Conservation (phyloP, 2,888 invertebrate species). For the Acrobeloides nanus region DNA sequence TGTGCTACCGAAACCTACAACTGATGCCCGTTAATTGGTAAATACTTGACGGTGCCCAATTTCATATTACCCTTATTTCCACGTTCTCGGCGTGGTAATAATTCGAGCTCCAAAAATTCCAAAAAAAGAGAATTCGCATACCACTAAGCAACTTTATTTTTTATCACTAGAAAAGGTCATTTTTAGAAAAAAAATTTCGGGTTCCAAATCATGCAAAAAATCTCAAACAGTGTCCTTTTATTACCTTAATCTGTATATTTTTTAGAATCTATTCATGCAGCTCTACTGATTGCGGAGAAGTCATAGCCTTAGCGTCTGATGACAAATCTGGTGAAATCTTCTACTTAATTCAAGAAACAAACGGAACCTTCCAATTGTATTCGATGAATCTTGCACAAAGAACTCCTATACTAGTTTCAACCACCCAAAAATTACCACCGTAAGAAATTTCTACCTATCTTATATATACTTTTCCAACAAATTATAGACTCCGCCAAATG, state of each 20-base stretch:
- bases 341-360: conserved; percentile 19
- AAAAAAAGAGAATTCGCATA: too few species aligned
- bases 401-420: conserved; percentile 13
- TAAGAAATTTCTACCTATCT: conserved; percentile 1
- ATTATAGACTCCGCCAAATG: conserved; percentile 37
- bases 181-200: too few species aligned
- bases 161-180: too few species aligned
- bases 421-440: conserved; percentile 6
- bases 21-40: too few species aligned
- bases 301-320: conserved; percentile 38
- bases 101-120: too few species aligned
- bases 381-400: conserved; percentile 9
- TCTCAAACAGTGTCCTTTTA: too few species aligned
- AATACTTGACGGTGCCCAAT: too few species aligned
- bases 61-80: too few species aligned
- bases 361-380: conserved; percentile 19
- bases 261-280: conserved; percentile 38
- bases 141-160: too few species aligned
- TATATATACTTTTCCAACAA: neutral
- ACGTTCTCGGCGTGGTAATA: too few species aligned
- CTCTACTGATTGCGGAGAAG: conserved; percentile 49
- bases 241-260: neutral
- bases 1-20: too few species aligned
- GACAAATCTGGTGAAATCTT: conserved; percentile 27
- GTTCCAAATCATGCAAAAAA: too few species aligned